Evolutionary conservation across 2,113 vertebrate genomes (phyloP), one percentile per base, ranked within the genome.

Genomic region (Morone saxatilis): DNA sequence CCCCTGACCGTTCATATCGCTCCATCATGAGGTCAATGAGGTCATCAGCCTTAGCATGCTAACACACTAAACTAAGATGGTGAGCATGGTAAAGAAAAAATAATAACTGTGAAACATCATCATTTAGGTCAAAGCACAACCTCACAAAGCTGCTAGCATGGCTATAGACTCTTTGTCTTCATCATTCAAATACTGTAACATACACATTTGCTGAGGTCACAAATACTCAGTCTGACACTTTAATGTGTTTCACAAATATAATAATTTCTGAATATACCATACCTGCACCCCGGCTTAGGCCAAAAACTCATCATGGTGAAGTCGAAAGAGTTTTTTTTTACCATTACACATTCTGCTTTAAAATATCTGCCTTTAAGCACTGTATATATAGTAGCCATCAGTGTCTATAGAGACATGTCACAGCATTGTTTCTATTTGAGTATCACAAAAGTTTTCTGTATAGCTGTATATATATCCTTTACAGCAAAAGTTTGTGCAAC

Each of bases 31-130:
- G 4, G 40, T n/a, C 41, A 57, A 51, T 41, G 20, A 31, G 31
- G 31, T 31, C 63, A 62, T 51, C 71, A 61, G 72, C 59, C 22
- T 38, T 63, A 76, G 31, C 78, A 75, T 75, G 65, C 65, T 78
- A 88, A 83, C 75, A 67, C 12, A 10, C 78, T 81, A 57, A 80
- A 54, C 74, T 51, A 31, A 71, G 60, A 61, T 20, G 65, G 31
- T 61, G 25, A 73, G 41, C 53, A 43, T 40, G 17, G 19, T 51
- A 6, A 57, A 41, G 13, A 56, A 31, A 31, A 31, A 31, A 31
- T 31, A 7, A 20, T 12, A 69, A 5, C 17, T 69, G 40, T 38
- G n/a, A 67, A 71, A 80, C 65, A 57, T 67, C 36, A 57, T 43
- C 7, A 40, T 43, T 70, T 51, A 75, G 65, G 45, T 84, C 25